Base-by-base conservation (phyloP, 2,113 vertebrate genomes). In the Hucho hucho region DNA sequence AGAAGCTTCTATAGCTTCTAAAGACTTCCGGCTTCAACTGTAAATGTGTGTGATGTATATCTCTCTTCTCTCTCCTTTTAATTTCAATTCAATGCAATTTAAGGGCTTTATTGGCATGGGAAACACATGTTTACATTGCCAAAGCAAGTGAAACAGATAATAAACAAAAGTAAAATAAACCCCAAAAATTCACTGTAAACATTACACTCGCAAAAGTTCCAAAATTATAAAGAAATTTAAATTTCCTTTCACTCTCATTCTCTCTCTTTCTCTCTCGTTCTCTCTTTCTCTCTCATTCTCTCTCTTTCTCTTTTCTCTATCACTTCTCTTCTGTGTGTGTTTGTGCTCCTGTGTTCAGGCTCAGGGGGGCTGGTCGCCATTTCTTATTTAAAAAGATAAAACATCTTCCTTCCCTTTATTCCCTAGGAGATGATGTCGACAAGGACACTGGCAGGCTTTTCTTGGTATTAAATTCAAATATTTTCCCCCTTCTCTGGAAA, bases 401-500 rank as follows among this genome's bases (percentile, higher is more conserved):
- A 87, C 73, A 74, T 29, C 78, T 75, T 86, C 74, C 84, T 79
- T 89, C 89, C 87, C 74, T 84, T 78, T 72, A 75, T 81, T 92
- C 84, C 86, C 86, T 79, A 73, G 82, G 90, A 88, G 87, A 90
- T 87, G 76, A 83, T 85, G 86, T 67, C 75, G 81, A 84, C 82
- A 83, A 89, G 87, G 87, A 90, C 71, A 65, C 74, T 74, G 82
- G 71, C 75, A 85, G 84, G 78, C 79, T 87, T 81, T 78, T 87
- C 78, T 75, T 84, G 78, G 80, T 86, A 75, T 88, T 86, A 79
- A 87, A 87, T 86, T 87, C 85, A 75, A 69, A 78, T 47, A 9
- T 70, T 32, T 78, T 63, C 81, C 7, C 47, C 75, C 81, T 83
- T 87, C 73, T 84, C 83, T 92, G 92, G 91, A 93, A 92, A 93